These are phyloP conservation scores for Drosophila formosana DNA, from an alignment of 2,888 invertebrate species.

Conservation along the genomic window DNA sequence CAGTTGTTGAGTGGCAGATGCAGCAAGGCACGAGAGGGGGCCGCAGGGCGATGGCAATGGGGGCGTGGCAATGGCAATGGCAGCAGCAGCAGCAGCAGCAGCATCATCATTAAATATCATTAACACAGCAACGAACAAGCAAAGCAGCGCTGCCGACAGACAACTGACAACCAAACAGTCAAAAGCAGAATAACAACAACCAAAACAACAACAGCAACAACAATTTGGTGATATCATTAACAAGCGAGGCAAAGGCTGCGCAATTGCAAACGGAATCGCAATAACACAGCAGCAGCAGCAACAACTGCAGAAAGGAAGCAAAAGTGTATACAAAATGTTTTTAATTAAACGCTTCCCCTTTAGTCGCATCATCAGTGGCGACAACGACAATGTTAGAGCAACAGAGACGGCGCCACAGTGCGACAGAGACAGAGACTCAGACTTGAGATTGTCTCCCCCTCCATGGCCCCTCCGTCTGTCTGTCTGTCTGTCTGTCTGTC, in stretches of 20 bases:
- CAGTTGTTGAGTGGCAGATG: conserved; percentile 45
- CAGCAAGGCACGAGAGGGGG: neutral
- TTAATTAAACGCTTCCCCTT: conserved; percentile 82
- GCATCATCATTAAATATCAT: conserved; percentile 81
- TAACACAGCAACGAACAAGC: conserved; percentile 78
- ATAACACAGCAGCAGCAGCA: conserved; percentile 57
- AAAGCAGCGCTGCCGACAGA: conserved; percentile 42
- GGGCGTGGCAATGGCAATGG: conserved; percentile 23
- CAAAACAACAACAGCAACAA: conserved; percentile 43
- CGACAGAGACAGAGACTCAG: conserved; percentile 3
- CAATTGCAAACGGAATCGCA: conserved; percentile 77
- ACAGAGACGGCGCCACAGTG: conserved; percentile 32
- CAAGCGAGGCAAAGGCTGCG: conserved; percentile 63
- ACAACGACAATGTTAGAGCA: conserved; percentile 54
- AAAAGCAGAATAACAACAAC: conserved; percentile 47
- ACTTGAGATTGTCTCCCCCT: conserved; percentile 24
- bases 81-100: conserved; percentile 35
- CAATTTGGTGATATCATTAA: conserved; percentile 76
- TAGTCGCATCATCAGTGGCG: conserved; percentile 36
- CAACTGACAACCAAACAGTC: conserved; percentile 54
- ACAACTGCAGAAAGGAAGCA: conserved; percentile 64
- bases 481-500: conserved; percentile 15
- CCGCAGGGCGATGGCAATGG: neutral
- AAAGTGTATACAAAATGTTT: conserved; percentile 82
- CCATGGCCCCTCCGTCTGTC: neutral